phyloP scores from a whole-genome alignment of 2,113 vertebrate genomes.

The Chionis minor region DNA sequence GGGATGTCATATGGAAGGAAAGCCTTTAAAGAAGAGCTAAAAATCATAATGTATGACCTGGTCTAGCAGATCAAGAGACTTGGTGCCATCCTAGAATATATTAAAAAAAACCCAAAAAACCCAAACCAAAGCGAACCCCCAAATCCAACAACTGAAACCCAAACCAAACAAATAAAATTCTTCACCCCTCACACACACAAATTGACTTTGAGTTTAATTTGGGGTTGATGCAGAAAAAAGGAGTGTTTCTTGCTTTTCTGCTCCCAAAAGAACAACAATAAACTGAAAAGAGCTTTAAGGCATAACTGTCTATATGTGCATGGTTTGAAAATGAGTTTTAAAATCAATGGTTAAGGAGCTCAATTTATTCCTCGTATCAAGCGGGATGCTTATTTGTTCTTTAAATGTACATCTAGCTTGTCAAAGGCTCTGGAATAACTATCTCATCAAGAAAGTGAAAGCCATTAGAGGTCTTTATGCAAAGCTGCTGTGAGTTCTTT shows the following conservation, averaged over 20 bases:
- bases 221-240: background rate
- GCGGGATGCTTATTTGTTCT: background rate
- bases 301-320: background rate
- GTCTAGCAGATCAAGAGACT: background rate
- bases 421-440: background rate
- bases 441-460: background rate
- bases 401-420: background rate
- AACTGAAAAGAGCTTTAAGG: background rate
- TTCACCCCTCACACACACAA: background rate
- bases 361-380: background rate
- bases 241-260: background rate
- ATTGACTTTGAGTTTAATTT: background rate
- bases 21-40: background rate
- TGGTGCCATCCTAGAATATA: background rate
- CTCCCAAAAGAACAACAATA: background rate
- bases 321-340: background rate
- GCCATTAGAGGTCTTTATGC: background rate
- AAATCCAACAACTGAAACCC: background rate
- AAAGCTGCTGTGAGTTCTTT: background rate
- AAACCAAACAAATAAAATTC: background rate
- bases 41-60: background rate
- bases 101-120: background rate
- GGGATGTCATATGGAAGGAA: background rate
- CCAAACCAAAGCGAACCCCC: background rate
- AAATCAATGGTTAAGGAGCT: background rate